Base-by-base conservation (phyloP, 2,113 vertebrate genomes). In the Acrocephalus arundinaceus region DNA sequence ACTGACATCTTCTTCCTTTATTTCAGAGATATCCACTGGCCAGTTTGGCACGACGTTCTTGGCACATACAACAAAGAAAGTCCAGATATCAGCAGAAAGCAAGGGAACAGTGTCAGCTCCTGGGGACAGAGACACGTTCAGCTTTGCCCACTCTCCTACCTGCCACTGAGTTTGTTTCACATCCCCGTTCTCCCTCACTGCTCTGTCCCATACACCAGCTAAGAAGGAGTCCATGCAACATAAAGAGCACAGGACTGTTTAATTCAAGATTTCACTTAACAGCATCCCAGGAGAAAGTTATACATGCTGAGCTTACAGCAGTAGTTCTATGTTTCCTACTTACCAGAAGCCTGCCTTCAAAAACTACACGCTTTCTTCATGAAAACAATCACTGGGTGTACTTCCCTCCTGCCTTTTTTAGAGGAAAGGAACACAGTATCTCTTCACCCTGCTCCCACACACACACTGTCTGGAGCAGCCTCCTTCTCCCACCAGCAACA, bases 1-100 rank as follows among this genome's bases (percentile, higher is more conserved):
- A 2, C 95, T 97, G 76, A 55, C 94, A 12, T 97, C 97, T 65
- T 98, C 98, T 13, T 97, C 97, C 72, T 98, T 98, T 86, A 97
- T 75, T 52, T 94, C 93, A 73, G 93, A 96, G 57, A 49, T 3
- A 5, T 30, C 81, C 0, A 67, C 66, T 5, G 97, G 96, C 92
- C 96, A 96, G 93, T 18, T 92, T 0, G 81, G 68, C 35, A 75
- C 14, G 11, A 96, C 21, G 0, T 55, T 94, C 94, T 97, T 96
- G 96, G 95, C 37, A 15, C 30, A 71, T 31, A 84, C 27, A 91
- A 85, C 22, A 94, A 74, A 91, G 27, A 18, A 76, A 93, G 33
- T 15, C 13, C 77, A 74, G 37, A 15, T 8, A 1, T 96, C 57
- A 97, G 93, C 12, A 95, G 66, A 66, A 71, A 66, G 22, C 46